Base-by-base conservation (phyloP, 2,888 invertebrate genomes). In the Cybosia mesomella region DNA sequence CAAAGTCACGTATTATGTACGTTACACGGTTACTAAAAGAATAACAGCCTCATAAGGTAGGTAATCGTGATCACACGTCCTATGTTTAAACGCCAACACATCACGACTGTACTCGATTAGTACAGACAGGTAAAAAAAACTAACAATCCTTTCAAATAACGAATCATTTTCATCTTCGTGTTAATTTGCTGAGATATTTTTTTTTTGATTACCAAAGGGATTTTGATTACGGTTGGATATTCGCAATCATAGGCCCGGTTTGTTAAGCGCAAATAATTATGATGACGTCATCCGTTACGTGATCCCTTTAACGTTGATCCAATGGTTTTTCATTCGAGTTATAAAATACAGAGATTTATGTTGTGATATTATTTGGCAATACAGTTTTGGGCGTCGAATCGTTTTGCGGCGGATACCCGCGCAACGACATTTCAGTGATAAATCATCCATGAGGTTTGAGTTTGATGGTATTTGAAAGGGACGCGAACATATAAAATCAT, bases 1-100 rank as follows among this genome's bases (percentile, higher is more conserved):
- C 89, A 91, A 90, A 91, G 91, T 91, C 92, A 92, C 92, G 92
- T 92, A 89, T 89, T 89, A 91, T 87, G 85, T 77, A 83, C 82
- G 83, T 78, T 84, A 82, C 86, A 85, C 83, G 82, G 83, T 84
- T 82, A 86, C 83, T 86, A 83, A 84, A 85, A 84, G 82, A 87
- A 85, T 88, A 86, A 87, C 85, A 87, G 83, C 77, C 77, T 79
- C 81, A 79, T 89, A 86, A 84, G 81, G 81, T 81, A 74, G 78
- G 82, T 80, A 84, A 87, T 88, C 82, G 81, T 73, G 85, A 84
- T 83, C 83, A 73, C 68, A 73, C 66, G 72, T 71, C 57, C 60
- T 64, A 71, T 43, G 57, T 75, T 54, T 64, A 67, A 71, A 71
- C n/a, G 66, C 62, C 74, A 75, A 81, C 71, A 77, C 67, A 60